Evolutionary conservation across 2,797 vertebrate genomes (phyloP).

Genomic region (Sebastes vulpes): DNA sequence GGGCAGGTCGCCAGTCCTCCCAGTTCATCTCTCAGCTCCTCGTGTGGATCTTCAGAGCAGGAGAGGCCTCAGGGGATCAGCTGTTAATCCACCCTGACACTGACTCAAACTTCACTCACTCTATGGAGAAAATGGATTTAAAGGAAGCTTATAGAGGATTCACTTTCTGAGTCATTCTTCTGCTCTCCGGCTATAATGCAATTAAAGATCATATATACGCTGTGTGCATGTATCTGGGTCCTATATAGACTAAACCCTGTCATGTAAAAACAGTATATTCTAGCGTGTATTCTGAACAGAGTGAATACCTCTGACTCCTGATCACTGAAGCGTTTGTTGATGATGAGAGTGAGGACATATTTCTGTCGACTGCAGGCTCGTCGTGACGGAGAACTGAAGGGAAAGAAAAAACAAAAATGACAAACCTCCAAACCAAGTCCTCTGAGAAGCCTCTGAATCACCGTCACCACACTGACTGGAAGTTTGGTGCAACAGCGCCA

Average conservation of each 20-base stretch:
- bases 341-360: conserved; percentile 18
- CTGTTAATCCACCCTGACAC: conserved; percentile 48
- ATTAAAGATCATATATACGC: conserved; percentile 9
- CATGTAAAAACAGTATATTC: not conserved
- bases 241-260: not conserved
- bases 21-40: conserved; percentile 5
- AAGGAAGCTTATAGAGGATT: conserved; percentile 33
- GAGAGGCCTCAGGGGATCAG: conserved; percentile 33
- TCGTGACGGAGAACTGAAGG: conserved; percentile 21
- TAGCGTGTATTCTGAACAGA: not conserved
- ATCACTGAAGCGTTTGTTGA: conserved; percentile 14
- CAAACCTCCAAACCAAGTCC: conserved; percentile 8
- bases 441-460: conserved; percentile 19
- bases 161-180: conserved; percentile 13
- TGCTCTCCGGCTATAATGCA: conserved; percentile 25
- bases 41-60: not conserved
- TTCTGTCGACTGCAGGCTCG: conserved; percentile 28
- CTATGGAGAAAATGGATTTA: conserved; percentile 29
- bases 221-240: not conserved
- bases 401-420: not conserved
- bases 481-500: conserved; percentile 64
- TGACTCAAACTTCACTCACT: conserved; percentile 16
- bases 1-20: conserved; percentile 10
- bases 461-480: not conserved
- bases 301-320: conserved; percentile 6